Evolutionary conservation across 2,888 invertebrate genomes (phyloP).

Genomic region (Trichopria drosophilae): DNA sequence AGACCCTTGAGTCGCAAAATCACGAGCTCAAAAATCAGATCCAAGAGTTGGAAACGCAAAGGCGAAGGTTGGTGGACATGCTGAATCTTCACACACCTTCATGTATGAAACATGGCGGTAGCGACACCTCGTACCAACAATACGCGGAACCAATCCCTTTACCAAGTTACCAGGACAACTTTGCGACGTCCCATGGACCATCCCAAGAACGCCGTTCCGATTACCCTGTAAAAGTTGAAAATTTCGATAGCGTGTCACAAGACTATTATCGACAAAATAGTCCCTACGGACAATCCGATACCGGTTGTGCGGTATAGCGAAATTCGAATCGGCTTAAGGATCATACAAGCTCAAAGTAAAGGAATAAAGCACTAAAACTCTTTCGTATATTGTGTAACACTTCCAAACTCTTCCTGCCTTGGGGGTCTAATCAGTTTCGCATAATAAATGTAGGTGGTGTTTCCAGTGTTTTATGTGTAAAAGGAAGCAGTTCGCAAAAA

Average conservation of each 20-base stretch:
- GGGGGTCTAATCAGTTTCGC: too few relatives aligned
- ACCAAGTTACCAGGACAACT: slow-evolving; percentile 56
- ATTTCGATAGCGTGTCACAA: slow-evolving; percentile 45
- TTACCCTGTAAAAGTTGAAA: slow-evolving; percentile 54
- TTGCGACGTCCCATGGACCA: slow-evolving; percentile 46
- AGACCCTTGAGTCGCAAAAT: slow-evolving; percentile 82
- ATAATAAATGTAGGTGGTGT: too few relatives aligned
- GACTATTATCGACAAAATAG: slow-evolving; percentile 53
- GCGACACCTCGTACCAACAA: slow-evolving; percentile 56
- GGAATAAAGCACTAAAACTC: slow-evolving; percentile 5
- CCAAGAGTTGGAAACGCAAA: slow-evolving; percentile 78
- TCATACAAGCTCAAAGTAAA: too few relatives aligned
- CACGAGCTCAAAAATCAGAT: slow-evolving; percentile 82
- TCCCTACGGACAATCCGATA: slow-evolving; percentile 50
- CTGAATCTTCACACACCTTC: slow-evolving; percentile 73
- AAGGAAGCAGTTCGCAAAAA: too few relatives aligned
- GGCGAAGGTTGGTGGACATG: slow-evolving; percentile 78
- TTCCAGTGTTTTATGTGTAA: too few relatives aligned
- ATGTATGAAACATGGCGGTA: slow-evolving; percentile 70
- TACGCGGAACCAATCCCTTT: slow-evolving; percentile 47
- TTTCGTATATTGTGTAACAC: too few relatives aligned
- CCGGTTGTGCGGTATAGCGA: slow-evolving; percentile 55
- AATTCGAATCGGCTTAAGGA: too few relatives aligned
- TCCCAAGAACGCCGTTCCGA: slow-evolving; percentile 52
- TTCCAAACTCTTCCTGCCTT: too few relatives aligned